These are phyloP conservation scores for Drosophila ohnishii DNA, from an alignment of 1,140 invertebrate species.

Conservation along the genomic window DNA sequence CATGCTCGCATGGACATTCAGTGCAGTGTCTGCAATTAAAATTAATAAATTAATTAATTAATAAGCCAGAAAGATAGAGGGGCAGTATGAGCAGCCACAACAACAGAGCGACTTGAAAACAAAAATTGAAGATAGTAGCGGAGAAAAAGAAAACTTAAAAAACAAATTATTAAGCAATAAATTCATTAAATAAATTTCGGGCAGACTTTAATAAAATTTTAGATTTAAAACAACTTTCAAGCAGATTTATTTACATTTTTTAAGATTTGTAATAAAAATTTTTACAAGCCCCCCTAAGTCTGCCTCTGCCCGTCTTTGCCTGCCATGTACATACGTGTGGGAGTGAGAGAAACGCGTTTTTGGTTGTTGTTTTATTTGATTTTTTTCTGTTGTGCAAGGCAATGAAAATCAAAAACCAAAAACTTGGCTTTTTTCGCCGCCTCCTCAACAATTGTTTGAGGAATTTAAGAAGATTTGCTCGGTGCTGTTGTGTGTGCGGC, in stretches of 20 bases:
- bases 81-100: slow-evolving; percentile 24
- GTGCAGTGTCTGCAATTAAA: slow-evolving; percentile 57
- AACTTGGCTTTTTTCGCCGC: slow-evolving; percentile 38
- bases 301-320: slow-evolving; percentile 5
- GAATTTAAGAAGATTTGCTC: slow-evolving; percentile 43
- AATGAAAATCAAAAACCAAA: slow-evolving; percentile 28
- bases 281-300: neutral
- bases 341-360: slow-evolving; percentile 32
- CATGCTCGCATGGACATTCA: slow-evolving; percentile 71
- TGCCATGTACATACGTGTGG: slow-evolving; percentile 5
- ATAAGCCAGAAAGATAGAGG: slow-evolving; percentile 41
- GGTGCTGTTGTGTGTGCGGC: neutral
- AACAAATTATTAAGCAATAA: no score
- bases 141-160: neutral
- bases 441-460: slow-evolving; percentile 33
- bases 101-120: slow-evolving; percentile 3
- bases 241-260: neutral
- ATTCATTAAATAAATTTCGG: no score
- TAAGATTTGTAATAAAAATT: no score
- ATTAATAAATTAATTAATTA: slow-evolving; percentile 78
- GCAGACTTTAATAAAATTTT: no score
- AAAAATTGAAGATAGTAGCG: slow-evolving; percentile 1
- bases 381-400: slow-evolving; percentile 47
- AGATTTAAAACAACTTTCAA: neutral
- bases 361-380: slow-evolving; percentile 6